Evolutionary conservation across 1,140 invertebrate genomes (phyloP), one percentile per base, ranked within the genome.

Genomic region (Zaprionus vittiger): DNA sequence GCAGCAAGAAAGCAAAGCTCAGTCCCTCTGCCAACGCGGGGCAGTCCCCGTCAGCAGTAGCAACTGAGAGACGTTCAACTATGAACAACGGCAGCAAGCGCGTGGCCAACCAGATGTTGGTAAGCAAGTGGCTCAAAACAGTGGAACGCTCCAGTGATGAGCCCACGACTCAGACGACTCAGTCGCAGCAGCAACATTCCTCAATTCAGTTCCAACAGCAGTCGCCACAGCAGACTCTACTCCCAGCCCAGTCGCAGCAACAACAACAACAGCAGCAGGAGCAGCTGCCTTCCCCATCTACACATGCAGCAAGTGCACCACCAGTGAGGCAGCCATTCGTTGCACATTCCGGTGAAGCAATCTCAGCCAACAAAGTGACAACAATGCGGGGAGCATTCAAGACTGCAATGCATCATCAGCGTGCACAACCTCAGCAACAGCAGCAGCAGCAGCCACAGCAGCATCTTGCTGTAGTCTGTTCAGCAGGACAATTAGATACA

Each of bases 1-100:
- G 70, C 38, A 41, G n/a, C 20, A 73, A 54, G 4, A 77, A 64
- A 17, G 12, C 6, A 6, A 77, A 64, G 20, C 4, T 12, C 5
- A 26, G 12, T n/a, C 2, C 31, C 1, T 41, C 15, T 2, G 44
- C 12, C 49, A 24, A 52, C 24, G 11, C 41, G 14, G 26, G 24
- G 14, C 5, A 24, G 24, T 9, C 56, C 38, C 31, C 11, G 66
- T 9, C 24, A 49, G 5, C 28, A 38, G 4, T 4, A 24, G 47
- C 9, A 49, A 9, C 17, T 5, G 38, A 52, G 20, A 20, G 20
- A 2, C 7, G 4, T 7, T 15, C 54, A n/a, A 31, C 15, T n/a
- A 17, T 12, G 11, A 9, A 11, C 9, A 31, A 6, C 20, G 2
- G 20, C 56, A 59, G 20, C 17, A 17, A 56, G 4, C 26, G 4